Evolutionary conservation across 2,888 invertebrate species (phyloP), one percentile per base, ranked within the genome.

Genomic region (Nephrotoma appendiculata): DNA sequence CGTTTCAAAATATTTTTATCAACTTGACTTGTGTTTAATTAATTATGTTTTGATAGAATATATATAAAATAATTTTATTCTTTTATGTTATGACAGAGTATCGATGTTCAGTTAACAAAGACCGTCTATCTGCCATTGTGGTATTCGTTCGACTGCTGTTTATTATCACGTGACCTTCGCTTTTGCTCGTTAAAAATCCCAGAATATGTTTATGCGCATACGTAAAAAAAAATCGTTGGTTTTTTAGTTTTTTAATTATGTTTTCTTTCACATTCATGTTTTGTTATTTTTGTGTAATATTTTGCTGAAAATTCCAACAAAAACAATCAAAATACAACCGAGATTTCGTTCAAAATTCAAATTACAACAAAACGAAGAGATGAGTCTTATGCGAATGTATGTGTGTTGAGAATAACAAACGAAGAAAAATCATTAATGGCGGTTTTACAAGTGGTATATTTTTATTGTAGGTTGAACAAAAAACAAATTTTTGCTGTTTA

Each of bases 121-220:
- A 52, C 41, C 86, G 41, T 86, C 86, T 42, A 41, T 57, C 86
- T 86, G 86, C 86, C 86, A 86, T 86, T 86, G 41, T 86, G 86
- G 86, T 86, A 31, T 86, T 86, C 57, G 52, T 86, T 52, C 52
- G 57, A 86, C 86, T 86, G 42, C 57, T 57, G 57, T 52, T 57
- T 57, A 41, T 6, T 52, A 52, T 86, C 86, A 86, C 86, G 86
- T 86, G 86, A 86, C 86, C 86, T 42, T 57, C 86, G 84, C 84
- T 84, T 84, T 84, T 84, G 84, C 84, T 84, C 84, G 84, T 84
- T 84, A 84, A 84, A 84, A 84, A 84, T 84, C 84, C 84, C 84
- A 84, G 84, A 84, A 84, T 84, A 43, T 31, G 31, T 71, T 71
- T 71, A 71, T 71, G 71, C 71, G 71, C 71, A 71, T 71, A 71